Base-by-base conservation (phyloP, 1,140 invertebrate genomes). In the Pissodes strobi region DNA sequence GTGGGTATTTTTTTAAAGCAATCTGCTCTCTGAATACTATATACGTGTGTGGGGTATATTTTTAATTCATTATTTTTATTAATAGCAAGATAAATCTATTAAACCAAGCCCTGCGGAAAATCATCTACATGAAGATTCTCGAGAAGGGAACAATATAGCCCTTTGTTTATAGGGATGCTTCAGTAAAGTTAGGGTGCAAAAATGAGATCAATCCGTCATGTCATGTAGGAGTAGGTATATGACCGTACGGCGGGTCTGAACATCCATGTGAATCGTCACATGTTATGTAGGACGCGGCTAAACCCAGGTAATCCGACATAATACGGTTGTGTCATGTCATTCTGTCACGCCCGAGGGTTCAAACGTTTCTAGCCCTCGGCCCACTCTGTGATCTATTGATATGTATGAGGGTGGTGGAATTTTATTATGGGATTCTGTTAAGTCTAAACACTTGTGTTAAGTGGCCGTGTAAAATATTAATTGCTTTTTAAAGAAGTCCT, bases 251-350 rank as follows among this genome's bases (percentile, higher is more conserved):
- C 12, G 30, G 21, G 39, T 43, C 17, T 39, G 34, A 38, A 57
- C 38, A 25, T 49, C 48, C 62, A 57, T 64, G 62, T 57, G 62
- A 64, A 64, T 21, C 55, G 43, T 48, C 62, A 64, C 37, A 34
- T 64, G 62, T 53, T 57, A 69, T 72, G 72, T 73, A 70, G 69
- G 74, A 67, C 71, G 68, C 64, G 62, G 70, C 68, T 76, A 72
- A 76, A 62, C 73, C 70, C 53, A 53, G 65, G 71, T 74, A 76
- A 76, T 76, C 74, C 73, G 62, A 57, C 60, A 68, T 76, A 72
- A 76, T 76, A 73, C 71, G 65, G 70, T 76, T 74, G 73, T 74
- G 74, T 73, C 74, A 74, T 76, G 74, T 76, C 74, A 76, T 72
- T 76, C 74, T 76, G 74, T 76, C 74, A 76, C 69, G 62, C 67